phyloP scores from a whole-genome alignment of 2,888 invertebrate species.

The Oligia strigilis region DNA sequence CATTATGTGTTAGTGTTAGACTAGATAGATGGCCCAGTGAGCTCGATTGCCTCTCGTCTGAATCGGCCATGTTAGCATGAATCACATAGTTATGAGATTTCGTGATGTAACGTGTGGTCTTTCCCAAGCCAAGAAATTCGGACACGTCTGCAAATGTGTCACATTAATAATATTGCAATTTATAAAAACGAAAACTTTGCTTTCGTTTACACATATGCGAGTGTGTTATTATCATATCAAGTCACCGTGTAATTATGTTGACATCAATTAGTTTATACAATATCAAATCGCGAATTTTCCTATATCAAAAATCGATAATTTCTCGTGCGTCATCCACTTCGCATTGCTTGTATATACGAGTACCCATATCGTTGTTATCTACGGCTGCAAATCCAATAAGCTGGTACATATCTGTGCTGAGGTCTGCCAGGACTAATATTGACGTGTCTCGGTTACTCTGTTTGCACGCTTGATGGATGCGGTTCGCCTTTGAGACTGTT shows the following conservation, averaged over 20 bases:
- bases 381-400: slow-evolving; percentile 72
- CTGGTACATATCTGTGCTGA: slow-evolving; percentile 41
- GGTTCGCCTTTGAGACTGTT: slow-evolving; percentile 77
- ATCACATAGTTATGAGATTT: slow-evolving; percentile 75
- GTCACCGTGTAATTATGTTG: slow-evolving; percentile 17
- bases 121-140: slow-evolving; percentile 74
- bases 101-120: slow-evolving; percentile 75
- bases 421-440: slow-evolving; percentile 76
- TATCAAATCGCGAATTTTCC: slow-evolving; percentile 7
- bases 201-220: slow-evolving; percentile 18
- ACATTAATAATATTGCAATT: slow-evolving; percentile 55
- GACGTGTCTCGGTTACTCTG: slow-evolving; percentile 81
- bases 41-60: slow-evolving; percentile 66
- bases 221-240: slow-evolving; percentile 22
- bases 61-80: slow-evolving; percentile 73
- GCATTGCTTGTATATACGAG: slow-evolving; percentile 53
- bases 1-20: slow-evolving; percentile 53
- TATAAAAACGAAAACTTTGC: slow-evolving; percentile 21
- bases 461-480: slow-evolving; percentile 85
- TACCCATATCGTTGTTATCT: slow-evolving; percentile 72
- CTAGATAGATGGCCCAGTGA: slow-evolving; percentile 67
- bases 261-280: slow-evolving; percentile 7
- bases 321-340: slow-evolving; percentile 56
- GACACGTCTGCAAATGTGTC: slow-evolving; percentile 67
- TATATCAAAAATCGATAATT: slow-evolving; percentile 53